Percentiles rank a stretch among this genome's conserved stretches.
phyloP scores from a whole-genome alignment of 2,797 vertebrate genomes.

The Rhabdophis nuchalis region DNA sequence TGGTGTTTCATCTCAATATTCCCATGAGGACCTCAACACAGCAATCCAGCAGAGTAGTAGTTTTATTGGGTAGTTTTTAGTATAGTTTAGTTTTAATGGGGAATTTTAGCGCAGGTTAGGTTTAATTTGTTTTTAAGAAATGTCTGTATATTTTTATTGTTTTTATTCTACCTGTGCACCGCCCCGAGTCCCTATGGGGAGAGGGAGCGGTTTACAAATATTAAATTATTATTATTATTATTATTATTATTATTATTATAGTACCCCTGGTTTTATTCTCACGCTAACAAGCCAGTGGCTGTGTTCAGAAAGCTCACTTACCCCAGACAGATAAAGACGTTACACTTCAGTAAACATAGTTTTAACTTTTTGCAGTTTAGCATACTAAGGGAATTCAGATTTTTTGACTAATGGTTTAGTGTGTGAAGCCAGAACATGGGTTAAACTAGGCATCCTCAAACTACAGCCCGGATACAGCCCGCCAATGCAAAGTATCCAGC shows the following conservation, averaged over 20 bases:
- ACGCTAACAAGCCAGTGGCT: not conserved
- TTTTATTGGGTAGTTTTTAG: too few species aligned
- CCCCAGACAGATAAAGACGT: not conserved
- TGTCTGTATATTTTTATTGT: too few species aligned
- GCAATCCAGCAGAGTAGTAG: not conserved
- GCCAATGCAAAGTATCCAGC: too few species aligned
- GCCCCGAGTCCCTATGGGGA: too few species aligned
- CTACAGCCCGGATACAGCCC: too few species aligned
- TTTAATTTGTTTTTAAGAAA: too few species aligned
- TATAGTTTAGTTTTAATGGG: too few species aligned
- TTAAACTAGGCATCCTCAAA: not conserved
- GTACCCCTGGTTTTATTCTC: not conserved
- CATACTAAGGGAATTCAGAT: not conserved
- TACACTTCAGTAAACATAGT: not conserved
- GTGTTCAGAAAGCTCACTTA: not conserved
- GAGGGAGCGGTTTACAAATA: too few species aligned
- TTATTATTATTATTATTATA: too few species aligned
- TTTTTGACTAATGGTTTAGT: not conserved
- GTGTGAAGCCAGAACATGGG: not conserved
- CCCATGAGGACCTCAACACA: not conserved
- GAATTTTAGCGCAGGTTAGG: too few species aligned
- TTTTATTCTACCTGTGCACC: too few species aligned
- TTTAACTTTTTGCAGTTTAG: not conserved
- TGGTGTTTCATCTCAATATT: not conserved
- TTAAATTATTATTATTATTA: too few species aligned